A percentile compares a stretch with the other conserved stretches of the same genome.
Evolutionary conservation across 2,888 invertebrate species (phyloP).

Genomic region (Portevinia maculata): DNA sequence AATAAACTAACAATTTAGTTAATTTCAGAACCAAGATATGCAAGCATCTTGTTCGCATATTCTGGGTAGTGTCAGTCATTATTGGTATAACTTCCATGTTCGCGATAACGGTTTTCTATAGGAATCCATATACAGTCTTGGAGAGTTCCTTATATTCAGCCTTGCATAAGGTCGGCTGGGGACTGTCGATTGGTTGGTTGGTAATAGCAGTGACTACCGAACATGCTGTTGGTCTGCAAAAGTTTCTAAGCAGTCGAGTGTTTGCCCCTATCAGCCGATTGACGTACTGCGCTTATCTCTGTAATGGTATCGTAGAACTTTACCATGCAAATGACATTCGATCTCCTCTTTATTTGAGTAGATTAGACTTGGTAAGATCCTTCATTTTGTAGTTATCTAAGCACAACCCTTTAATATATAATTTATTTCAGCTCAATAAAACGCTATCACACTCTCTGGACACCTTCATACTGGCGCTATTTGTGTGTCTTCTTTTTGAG

Average conservation of each 20-base stretch:
- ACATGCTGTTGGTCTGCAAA: slow-evolving; percentile 84
- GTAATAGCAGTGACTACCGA: slow-evolving; percentile 87
- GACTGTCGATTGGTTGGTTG: slow-evolving; percentile 87
- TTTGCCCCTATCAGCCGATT: slow-evolving; percentile 87
- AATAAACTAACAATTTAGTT: slow-evolving; percentile 1
- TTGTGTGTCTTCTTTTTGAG: slow-evolving; percentile 88
- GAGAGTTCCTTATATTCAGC: slow-evolving; percentile 87
- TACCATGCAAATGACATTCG: slow-evolving; percentile 86
- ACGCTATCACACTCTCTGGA: slow-evolving; percentile 80
- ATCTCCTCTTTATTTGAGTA: slow-evolving; percentile 85
- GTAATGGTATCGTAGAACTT: slow-evolving; percentile 88
- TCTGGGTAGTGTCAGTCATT: slow-evolving; percentile 78
- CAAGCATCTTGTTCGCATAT: slow-evolving; percentile 79
- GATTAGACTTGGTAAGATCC: slow-evolving; percentile 85
- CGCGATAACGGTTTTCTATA: slow-evolving; percentile 86
- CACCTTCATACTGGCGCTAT: slow-evolving; percentile 86
- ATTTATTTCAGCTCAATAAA: slow-evolving; percentile 83
- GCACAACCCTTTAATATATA: background rate
- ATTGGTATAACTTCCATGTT: slow-evolving; percentile 85
- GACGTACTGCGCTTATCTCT: slow-evolving; percentile 89
- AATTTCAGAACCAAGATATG: slow-evolving; percentile 82
- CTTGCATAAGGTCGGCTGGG: slow-evolving; percentile 88
- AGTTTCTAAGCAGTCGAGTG: slow-evolving; percentile 79
- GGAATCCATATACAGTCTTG: slow-evolving; percentile 84
- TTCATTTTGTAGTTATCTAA: no score